These are phyloP conservation scores for Nibea albiflora DNA, from an alignment of 2,113 vertebrate species.

Conservation along the genomic window DNA sequence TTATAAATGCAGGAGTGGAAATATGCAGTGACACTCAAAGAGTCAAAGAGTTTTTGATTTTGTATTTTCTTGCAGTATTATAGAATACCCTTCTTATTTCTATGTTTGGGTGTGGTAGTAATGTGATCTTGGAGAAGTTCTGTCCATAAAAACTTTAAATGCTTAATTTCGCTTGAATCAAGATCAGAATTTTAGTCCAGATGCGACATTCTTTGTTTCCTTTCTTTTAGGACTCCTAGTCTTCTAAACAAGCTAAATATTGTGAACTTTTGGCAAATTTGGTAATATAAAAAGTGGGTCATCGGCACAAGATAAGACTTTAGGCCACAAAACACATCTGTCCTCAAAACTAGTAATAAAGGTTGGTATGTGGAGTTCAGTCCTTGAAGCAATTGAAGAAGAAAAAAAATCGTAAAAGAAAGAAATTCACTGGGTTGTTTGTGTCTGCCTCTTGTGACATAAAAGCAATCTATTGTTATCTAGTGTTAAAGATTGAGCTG, in stretches of 20 bases:
- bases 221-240: not conserved
- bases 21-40: not conserved
- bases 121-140: not conserved
- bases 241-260: not conserved
- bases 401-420: not conserved
- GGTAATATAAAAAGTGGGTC: not conserved
- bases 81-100: not conserved
- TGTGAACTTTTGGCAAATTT: not conserved
- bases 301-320: not conserved
- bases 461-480: not conserved
- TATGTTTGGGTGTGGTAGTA: not conserved
- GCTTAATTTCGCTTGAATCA: not conserved
- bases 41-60: too few species aligned
- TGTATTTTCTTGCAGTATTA: not conserved
- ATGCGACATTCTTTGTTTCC: not conserved
- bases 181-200: not conserved
- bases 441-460: not conserved
- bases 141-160: not conserved
- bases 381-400: not conserved
- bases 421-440: not conserved
- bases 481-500: not conserved
- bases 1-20: not conserved
- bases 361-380: not conserved
- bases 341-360: not conserved
- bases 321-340: not conserved